Base-by-base conservation (phyloP, 1,140 invertebrate species). In the Rhagoletis pomonella region DNA sequence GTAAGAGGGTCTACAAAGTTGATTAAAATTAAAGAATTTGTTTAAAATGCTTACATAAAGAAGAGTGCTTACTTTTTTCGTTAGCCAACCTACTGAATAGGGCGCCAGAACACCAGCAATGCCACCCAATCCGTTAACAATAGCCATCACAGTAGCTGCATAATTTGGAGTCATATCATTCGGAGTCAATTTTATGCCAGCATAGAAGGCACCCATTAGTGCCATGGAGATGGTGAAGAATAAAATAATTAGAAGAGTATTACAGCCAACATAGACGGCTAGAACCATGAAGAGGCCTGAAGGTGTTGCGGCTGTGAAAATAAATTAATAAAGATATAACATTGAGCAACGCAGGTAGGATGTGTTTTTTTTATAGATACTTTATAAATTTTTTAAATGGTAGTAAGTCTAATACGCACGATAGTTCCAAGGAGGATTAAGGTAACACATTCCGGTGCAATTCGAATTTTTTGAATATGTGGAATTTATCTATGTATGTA, bases 131-230 rank as follows among this genome's bases (percentile, higher is more conserved):
- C 96, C 97, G 91, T 98, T 98, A 0, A 97, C 96, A 59, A 98
- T 94, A 1, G 97, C 97, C 94, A 97, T 97, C 39, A 97, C 93
- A 1, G 96, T 96, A 73, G 97, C 97, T 14, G 97, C 96, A 93
- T 96, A 97, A 93, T 97, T 97, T 4, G 97, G 96, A 60, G 96
- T 96, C 85, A 98, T 95, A 93, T 98, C 97, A 81, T 98, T 93
- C 17, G 97, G 96, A 90, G 97, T 98, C 1, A 96, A 95, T 92
- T 96, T 96, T 94, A 96, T 96, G 59, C 96, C 96, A 69, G 96
- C 96, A 93, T 96, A 96, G 91, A 96, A 96, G 12, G 96, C 95
- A 7, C 96, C 96, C 96, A 96, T 97, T 7, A 96, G 93, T 2
- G 95, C 95, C 95, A 97, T 96, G 14, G 95, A 96, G 5, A 96